These are phyloP conservation scores for Drosophila sproati DNA, from an alignment of 1,140 invertebrate genomes.

Conservation along the genomic window DNA sequence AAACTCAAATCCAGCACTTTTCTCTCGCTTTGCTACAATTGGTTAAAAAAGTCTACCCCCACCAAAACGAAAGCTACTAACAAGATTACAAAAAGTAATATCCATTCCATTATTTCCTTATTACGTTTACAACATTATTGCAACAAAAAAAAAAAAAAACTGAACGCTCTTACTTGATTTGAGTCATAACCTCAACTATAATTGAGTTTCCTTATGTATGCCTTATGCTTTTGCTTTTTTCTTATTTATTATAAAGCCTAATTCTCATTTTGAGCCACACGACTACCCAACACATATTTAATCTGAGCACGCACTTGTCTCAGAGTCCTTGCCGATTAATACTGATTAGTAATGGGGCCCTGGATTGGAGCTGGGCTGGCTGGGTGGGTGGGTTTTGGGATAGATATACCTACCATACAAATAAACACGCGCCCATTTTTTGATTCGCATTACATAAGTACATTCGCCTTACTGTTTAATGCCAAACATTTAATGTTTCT, in stretches of 20 bases:
- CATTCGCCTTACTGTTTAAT: constrained; percentile 4
- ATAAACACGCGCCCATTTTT: constrained; percentile 17
- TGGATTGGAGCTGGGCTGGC: constrained; percentile 6
- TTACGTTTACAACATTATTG: constrained; percentile 1
- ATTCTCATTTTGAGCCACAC: constrained; percentile 3
- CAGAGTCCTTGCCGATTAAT: constrained; percentile 53
- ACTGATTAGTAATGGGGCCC: constrained; percentile 10
- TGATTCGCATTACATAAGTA: constrained; percentile 16
- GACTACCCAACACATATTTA: constrained; percentile 5
- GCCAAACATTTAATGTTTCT: constrained; percentile 22
- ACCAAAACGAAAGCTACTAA: constrained; percentile 7
- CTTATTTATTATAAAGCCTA: constrained; percentile 12
- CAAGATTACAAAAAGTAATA: neutral
- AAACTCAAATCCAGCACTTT: constrained; percentile 5
- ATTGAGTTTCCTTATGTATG: constrained; percentile 11
- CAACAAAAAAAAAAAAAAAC: constrained; percentile 3
- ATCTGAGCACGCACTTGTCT: constrained; percentile 54
- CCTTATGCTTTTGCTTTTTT: constrained; percentile 7
- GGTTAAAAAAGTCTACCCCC: neutral
- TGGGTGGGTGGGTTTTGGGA: constrained; percentile 4
- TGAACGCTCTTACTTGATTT: constrained; percentile 53
- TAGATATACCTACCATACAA: neutral
- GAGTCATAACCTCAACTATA: constrained; percentile 37
- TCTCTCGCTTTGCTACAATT: neutral
- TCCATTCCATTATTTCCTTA: neutral